Conservation (phyloP, 2,888 invertebrate genomes). For the Synanthedon myopaeformis region DNA sequence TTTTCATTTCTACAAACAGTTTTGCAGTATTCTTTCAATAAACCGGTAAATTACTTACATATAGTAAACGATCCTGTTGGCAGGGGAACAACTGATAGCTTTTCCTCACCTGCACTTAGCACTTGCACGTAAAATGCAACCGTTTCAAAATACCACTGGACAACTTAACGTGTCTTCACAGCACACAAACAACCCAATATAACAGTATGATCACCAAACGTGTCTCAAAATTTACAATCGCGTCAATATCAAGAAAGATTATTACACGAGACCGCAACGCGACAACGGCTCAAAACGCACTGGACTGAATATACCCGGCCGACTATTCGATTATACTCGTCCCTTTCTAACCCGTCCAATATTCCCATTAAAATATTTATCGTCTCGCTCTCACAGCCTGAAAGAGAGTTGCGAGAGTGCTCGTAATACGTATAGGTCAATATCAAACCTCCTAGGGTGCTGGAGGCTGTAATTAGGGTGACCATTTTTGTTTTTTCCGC, state of each 20-base stretch:
- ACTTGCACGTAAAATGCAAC: not conserved
- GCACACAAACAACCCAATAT: not conserved
- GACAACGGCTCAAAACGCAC: slow-evolving; percentile 45
- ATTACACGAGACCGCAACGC: slow-evolving; percentile 32
- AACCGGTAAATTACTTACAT: slow-evolving; percentile 23
- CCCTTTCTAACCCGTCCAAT: slow-evolving; percentile 27
- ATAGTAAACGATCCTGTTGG: slow-evolving; percentile 16
- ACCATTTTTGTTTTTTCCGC: slow-evolving; percentile 13
- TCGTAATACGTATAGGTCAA: slow-evolving; percentile 70
- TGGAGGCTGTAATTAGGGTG: slow-evolving; percentile 66
- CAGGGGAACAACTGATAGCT: slow-evolving; percentile 9
- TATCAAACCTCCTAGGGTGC: slow-evolving; percentile 67
- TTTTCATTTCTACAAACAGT: too few species aligned
- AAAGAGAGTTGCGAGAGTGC: slow-evolving; percentile 54
- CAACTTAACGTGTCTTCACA: not conserved
- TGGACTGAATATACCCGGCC: slow-evolving; percentile 53
- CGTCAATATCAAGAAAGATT: not conserved
- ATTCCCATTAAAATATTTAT: slow-evolving; percentile 16
- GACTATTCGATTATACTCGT: slow-evolving; percentile 28
- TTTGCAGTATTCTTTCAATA: too few species aligned
- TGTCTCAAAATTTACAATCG: not conserved
- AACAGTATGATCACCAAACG: not conserved
- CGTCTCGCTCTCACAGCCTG: slow-evolving; percentile 44
- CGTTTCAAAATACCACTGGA: not conserved
- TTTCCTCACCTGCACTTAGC: slow-evolving; percentile 11